Base-by-base conservation (phyloP, 2,888 invertebrate genomes). In the Herminia tarsipennalis region DNA sequence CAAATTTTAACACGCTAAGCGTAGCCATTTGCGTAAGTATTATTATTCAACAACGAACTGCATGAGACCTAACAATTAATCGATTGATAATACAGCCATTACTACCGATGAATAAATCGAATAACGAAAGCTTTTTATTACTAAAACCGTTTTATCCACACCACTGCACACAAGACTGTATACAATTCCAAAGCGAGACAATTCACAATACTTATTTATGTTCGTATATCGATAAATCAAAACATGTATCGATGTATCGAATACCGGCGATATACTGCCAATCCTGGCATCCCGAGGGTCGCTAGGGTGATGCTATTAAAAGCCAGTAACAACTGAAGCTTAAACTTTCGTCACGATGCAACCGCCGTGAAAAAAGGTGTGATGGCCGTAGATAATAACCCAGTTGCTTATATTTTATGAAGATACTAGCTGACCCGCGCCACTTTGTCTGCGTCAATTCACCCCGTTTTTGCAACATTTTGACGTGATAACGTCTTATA, bases 341-440 rank as follows among this genome's bases (percentile, higher is more conserved):
- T 65, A 72, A 69, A 66, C 66, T 64, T 65, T 56, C 64, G 62
- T 58, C 65, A 63, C 60, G 67, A 70, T 70, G 71, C 75, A 76
- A 71, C 54, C 74, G 68, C 79, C 81, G 83, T 84, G 79, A 81
- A 81, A 77, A 78, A 77, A 73, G 68, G 63, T 68, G 59, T 70
- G 68, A 61, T 70, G 73, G 73, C 77, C 83, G 72, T 79, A n/a
- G n/a, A n/a, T n/a, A 73, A 81, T 79, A 81, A 78, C 80, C 81
- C 74, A 81, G 64, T 79, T 79, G 64, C 64, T 56, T 64, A 66
- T 52, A 43, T 57, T 59, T 28, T 50, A 57, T 54, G 40, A n/a
- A n/a, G n/a, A n/a, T n/a, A n/a, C n/a, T n/a, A n/a, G n/a, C n/a
- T n/a, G n/a, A n/a, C n/a, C n/a, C n/a, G n/a, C n/a, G n/a, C n/a